phyloP scores from a whole-genome alignment of 1,140 invertebrate species.

The Hesperophylax magnus region DNA sequence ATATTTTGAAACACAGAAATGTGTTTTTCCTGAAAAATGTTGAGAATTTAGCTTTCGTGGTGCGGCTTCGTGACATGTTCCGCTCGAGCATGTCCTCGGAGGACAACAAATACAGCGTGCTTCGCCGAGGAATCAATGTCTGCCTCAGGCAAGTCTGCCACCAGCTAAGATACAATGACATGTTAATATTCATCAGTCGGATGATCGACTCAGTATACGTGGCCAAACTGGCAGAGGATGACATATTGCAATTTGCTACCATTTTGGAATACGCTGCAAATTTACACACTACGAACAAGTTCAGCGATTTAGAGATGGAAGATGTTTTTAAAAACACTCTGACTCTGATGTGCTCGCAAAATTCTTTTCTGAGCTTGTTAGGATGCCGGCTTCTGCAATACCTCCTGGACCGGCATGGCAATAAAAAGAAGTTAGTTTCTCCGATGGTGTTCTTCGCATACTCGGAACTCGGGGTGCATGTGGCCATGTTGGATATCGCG shows the following conservation, averaged over 20 bases:
- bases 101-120: neutral
- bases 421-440: conserved; percentile 66
- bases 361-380: conserved; percentile 66
- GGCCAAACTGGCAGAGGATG: conserved; percentile 1
- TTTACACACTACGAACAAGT: conserved; percentile 25
- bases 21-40: conserved; percentile 6
- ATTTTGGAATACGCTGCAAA: conserved; percentile 32
- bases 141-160: conserved; percentile 29
- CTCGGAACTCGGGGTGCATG: conserved; percentile 63
- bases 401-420: conserved; percentile 71
- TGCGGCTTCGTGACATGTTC: conserved; percentile 41
- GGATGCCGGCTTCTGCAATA: conserved; percentile 71
- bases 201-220: conserved; percentile 27
- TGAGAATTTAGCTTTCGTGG: conserved; percentile 19
- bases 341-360: conserved; percentile 54
- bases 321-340: conserved; percentile 33
- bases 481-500: conserved; percentile 61
- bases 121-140: conserved; percentile 17
- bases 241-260: conserved; percentile 7
- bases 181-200: conserved; percentile 28
- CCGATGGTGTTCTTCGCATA: conserved; percentile 71
- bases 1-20: conserved; percentile 5
- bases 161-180: conserved; percentile 28
- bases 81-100: conserved; percentile 20
- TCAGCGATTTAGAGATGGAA: neutral